phyloP scores from a whole-genome alignment of 2,113 vertebrate species.

The Pipra filicauda region DNA sequence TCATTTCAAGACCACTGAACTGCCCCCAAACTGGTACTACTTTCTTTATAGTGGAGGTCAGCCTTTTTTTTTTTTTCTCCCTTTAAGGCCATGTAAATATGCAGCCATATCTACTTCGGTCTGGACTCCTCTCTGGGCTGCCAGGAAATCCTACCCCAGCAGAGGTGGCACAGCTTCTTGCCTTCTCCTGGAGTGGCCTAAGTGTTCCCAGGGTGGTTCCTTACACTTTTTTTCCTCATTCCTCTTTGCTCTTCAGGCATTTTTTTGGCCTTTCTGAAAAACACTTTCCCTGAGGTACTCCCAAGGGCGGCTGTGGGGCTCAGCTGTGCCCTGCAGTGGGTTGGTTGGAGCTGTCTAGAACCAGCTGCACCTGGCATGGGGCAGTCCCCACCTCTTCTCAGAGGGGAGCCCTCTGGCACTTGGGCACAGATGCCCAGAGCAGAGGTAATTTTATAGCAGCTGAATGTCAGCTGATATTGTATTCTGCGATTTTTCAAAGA shows the following conservation, averaged over 20 bases:
- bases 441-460: neutral
- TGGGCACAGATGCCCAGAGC: neutral
- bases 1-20: neutral
- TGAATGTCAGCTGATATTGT: neutral
- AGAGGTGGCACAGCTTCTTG: accelerated
- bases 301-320: accelerated
- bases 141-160: accelerated
- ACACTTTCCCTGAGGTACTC: accelerated
- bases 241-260: neutral
- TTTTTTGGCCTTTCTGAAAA: neutral
- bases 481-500: neutral
- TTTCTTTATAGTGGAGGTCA: neutral
- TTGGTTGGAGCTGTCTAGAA: neutral
- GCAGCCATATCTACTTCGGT: neutral
- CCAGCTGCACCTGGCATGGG: accelerated
- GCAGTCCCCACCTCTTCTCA: accelerated
- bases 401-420: neutral
- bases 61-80: neutral
- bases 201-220: neutral
- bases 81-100: neutral
- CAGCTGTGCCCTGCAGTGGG: neutral
- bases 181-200: neutral
- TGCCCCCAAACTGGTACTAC: neutral
- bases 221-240: neutral
- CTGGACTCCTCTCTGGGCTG: accelerated